These are phyloP conservation scores for Athene noctua DNA, from an alignment of 2,113 vertebrate species.

Conservation along the genomic window DNA sequence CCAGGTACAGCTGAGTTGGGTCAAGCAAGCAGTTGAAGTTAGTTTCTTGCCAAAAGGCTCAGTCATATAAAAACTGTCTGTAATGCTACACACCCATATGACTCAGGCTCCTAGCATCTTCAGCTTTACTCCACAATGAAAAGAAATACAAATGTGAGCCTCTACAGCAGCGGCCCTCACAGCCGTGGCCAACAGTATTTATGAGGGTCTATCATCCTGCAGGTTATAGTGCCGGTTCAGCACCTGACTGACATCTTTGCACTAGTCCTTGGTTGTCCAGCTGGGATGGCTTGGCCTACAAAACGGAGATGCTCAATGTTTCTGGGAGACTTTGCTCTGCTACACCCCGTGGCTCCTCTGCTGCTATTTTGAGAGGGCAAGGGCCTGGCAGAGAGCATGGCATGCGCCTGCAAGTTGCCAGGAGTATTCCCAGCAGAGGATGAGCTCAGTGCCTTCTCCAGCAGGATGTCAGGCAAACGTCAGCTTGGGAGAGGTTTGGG, in stretches of 20 bases:
- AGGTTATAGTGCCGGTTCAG: neutral
- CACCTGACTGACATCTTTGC: neutral
- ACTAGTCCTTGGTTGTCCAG: neutral
- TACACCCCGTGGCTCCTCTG: neutral
- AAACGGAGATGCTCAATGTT: neutral
- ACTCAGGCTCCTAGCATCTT: slow-evolving; percentile 29
- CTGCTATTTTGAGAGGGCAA: neutral
- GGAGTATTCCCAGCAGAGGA: slow-evolving; percentile 2
- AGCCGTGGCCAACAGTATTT: neutral
- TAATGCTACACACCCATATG: neutral
- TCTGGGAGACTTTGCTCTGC: neutral
- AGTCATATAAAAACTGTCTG: neutral
- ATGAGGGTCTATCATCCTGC: neutral
- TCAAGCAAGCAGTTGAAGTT: neutral
- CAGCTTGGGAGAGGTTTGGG: neutral
- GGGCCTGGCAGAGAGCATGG: neutral
- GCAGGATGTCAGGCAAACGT: neutral
- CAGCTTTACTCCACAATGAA: slow-evolving; percentile 22
- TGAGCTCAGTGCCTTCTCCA: neutral
- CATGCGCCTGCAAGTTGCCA: neutral
- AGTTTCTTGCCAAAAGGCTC: neutral
- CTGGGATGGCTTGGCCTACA: neutral
- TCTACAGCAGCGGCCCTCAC: neutral
- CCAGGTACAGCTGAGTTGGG: neutral
- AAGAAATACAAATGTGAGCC: neutral